Percentiles rank a stretch among this genome's conserved stretches.
Evolutionary conservation across 64 coral and sea anemone species (phyloP).

Genomic region (Montipora cactus): DNA sequence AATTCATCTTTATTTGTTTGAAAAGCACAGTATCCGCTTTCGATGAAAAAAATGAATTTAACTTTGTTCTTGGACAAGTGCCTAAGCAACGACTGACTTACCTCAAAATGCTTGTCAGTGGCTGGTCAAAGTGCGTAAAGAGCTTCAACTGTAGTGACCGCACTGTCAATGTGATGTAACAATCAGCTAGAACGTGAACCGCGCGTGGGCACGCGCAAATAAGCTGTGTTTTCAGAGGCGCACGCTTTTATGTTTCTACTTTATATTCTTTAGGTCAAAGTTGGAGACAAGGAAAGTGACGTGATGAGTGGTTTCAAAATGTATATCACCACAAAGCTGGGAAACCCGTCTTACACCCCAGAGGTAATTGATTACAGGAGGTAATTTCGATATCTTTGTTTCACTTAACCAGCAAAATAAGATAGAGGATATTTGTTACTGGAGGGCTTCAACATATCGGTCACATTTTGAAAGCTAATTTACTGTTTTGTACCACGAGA

Average conservation of each 20-base stretch:
- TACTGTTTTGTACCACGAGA: no score
- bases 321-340: slow-evolving; percentile 96
- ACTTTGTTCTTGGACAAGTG: no score
- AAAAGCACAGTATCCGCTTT: no score
- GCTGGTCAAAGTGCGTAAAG: background rate
- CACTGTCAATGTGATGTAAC: background rate
- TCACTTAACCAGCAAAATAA: background rate
- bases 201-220: background rate
- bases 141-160: background rate
- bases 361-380: slow-evolving; percentile 56
- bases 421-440: no score
- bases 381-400: background rate
- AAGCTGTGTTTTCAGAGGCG: background rate
- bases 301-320: slow-evolving; percentile 95
- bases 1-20: no score
- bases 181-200: background rate
- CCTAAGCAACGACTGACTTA: no score
- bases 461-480: no score
- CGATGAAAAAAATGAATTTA: no score
- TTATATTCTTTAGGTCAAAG: slow-evolving; percentile 84
- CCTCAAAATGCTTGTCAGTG: no score
- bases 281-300: slow-evolving; percentile 97
- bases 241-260: background rate
- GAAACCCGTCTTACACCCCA: slow-evolving; percentile 96
- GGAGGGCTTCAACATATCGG: no score